These are phyloP conservation scores for Lates calcarifer DNA, from an alignment of 2,113 vertebrate genomes.

Conservation along the genomic window DNA sequence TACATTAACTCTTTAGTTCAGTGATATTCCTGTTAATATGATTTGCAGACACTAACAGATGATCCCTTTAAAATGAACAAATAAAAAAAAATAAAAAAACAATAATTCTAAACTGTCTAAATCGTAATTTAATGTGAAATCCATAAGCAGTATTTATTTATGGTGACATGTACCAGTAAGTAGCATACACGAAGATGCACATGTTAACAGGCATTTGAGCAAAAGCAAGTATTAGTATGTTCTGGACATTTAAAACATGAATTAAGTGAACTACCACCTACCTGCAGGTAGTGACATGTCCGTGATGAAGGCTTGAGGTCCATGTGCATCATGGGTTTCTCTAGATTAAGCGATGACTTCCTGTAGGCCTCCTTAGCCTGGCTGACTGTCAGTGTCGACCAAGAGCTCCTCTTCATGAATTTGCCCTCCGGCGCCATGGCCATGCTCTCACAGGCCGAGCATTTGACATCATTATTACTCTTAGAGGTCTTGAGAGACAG, in stretches of 20 bases:
- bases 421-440: slow-evolving; percentile 92
- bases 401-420: slow-evolving; percentile 98
- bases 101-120: no score
- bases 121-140: no score
- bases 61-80: no score
- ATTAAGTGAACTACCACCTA: slow-evolving; percentile 64
- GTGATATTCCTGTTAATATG: no score
- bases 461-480: slow-evolving; percentile 98
- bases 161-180: neutral
- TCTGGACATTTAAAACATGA: neutral
- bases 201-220: no score
- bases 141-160: neutral
- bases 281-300: slow-evolving; percentile 97
- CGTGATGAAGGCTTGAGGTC: slow-evolving; percentile 92
- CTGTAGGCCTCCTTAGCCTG: slow-evolving; percentile 99
- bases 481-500: slow-evolving; percentile 96
- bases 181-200: neutral
- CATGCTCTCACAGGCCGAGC: slow-evolving; percentile 94
- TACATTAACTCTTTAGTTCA: no score
- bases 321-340: slow-evolving; percentile 92
- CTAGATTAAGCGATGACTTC: slow-evolving; percentile 97
- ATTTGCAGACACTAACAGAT: neutral
- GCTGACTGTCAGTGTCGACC: slow-evolving; percentile 98
- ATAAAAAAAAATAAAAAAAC: no score
- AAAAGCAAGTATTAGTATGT: neutral